Evolutionary conservation across 2,888 invertebrate genomes (phyloP).

Genomic region (Germaria angustata): DNA sequence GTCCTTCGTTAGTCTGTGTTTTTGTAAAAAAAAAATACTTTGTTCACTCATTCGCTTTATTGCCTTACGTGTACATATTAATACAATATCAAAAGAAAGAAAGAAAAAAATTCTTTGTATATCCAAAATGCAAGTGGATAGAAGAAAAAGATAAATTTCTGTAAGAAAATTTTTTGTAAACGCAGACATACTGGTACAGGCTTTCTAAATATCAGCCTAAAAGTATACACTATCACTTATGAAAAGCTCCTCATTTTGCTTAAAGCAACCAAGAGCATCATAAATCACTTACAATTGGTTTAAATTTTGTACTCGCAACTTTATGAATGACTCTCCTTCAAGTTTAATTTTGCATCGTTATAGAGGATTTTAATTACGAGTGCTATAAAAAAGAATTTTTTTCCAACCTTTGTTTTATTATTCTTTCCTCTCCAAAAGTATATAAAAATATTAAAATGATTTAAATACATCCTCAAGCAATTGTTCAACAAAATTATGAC

Average conservation of each 20-base stretch:
- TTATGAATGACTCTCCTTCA: conserved; percentile 32
- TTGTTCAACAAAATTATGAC: conserved; percentile 47
- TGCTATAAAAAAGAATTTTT: neutral
- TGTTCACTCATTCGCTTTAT: too few species aligned
- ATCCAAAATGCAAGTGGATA: too few species aligned
- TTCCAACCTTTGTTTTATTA: too few species aligned
- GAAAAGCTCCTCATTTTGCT: neutral
- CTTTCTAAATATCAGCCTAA: too few species aligned
- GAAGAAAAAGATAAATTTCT: too few species aligned
- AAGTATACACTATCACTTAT: neutral
- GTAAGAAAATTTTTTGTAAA: too few species aligned
- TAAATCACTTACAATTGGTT: conserved; percentile 12
- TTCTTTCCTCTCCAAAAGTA: neutral
- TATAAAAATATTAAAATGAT: conserved; percentile 20
- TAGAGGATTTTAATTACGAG: conserved; percentile 16
- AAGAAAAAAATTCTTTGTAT: too few species aligned
- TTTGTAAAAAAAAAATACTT: too few species aligned
- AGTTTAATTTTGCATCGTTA: conserved; percentile 7
- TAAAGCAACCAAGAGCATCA: neutral
- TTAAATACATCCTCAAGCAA: conserved; percentile 36
- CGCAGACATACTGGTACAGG: too few species aligned
- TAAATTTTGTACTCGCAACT: conserved; percentile 6
- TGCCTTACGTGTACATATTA: too few species aligned
- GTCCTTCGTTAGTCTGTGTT: too few species aligned
- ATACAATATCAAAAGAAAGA: too few species aligned